Evolutionary conservation across 2,888 invertebrate genomes (phyloP).

Genomic region (Lithophane ornitopus): DNA sequence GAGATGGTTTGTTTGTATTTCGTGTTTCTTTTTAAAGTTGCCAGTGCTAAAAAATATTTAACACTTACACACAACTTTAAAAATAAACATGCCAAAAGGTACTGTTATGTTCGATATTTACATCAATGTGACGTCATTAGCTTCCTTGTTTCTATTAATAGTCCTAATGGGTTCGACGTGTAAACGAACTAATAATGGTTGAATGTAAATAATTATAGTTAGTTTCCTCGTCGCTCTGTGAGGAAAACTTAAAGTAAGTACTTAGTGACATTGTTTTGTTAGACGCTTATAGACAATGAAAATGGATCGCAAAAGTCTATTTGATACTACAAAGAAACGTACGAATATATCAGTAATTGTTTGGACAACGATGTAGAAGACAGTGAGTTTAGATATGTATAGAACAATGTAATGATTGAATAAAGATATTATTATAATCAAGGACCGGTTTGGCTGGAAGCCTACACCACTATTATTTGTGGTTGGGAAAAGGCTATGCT

Average conservation of each 20-base stretch:
- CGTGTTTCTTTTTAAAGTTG: too few species aligned
- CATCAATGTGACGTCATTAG: slow-evolving; percentile 8
- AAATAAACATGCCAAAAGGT: too few species aligned
- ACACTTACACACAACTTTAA: background rate
- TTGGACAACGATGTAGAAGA: background rate
- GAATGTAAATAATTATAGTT: slow-evolving; percentile 14
- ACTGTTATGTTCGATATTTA: slow-evolving; percentile 1
- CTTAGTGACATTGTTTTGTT: background rate
- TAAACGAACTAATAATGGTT: background rate
- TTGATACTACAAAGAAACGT: background rate
- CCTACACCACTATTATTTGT: too few species aligned
- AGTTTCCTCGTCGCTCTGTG: background rate
- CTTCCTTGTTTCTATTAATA: background rate
- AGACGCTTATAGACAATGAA: too few species aligned
- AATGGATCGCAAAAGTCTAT: background rate
- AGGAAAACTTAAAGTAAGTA: slow-evolving; percentile 13
- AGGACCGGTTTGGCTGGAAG: too few species aligned
- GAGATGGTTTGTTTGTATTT: background rate
- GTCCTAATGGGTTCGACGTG: background rate
- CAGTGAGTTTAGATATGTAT: background rate
- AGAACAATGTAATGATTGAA: background rate
- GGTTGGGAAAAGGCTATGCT: background rate
- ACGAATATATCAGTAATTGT: background rate
- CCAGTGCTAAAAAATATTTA: background rate
- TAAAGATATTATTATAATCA: background rate